Evolutionary conservation across 2,888 invertebrate genomes (phyloP).

Genomic region (Ophion slaviceki): DNA sequence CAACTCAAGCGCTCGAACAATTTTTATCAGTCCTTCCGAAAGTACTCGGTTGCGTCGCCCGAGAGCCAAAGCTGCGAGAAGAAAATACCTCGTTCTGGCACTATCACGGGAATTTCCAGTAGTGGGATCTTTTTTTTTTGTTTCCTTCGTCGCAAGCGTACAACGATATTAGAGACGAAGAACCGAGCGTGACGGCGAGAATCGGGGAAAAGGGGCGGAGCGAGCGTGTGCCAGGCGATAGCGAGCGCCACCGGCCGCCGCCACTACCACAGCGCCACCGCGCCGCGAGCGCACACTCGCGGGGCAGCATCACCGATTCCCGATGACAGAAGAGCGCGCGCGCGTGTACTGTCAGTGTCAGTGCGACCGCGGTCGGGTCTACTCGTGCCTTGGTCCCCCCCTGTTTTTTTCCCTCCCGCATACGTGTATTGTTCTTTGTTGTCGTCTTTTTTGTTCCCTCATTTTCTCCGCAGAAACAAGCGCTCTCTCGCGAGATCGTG

Average conservation of each 20-base stretch:
- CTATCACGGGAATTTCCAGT: conserved; percentile 28
- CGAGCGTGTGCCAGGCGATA: conserved; percentile 46
- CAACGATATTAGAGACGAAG: background rate
- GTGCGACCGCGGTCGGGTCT: conserved; percentile 73
- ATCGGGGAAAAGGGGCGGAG: conserved; percentile 43
- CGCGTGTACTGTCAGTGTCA: conserved; percentile 80
- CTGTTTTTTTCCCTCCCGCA: background rate
- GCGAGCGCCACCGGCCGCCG: conserved; percentile 35
- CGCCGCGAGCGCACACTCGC: conserved; percentile 24
- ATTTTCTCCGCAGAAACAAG: background rate
- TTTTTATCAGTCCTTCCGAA: background rate
- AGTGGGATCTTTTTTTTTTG: background rate
- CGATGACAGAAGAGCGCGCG: conserved; percentile 75
- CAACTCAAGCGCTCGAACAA: background rate
- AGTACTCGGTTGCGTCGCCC: background rate
- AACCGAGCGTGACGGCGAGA: conserved; percentile 2
- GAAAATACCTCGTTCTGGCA: background rate
- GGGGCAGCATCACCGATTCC: conserved; percentile 73
- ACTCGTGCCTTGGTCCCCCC: conserved; percentile 27
- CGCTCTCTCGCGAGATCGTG: too few species aligned
- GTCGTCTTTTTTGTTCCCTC: background rate
- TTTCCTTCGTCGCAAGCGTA: background rate
- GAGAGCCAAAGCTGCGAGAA: background rate
- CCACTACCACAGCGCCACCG: conserved; percentile 36
- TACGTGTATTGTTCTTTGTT: background rate